Conservation (phyloP, 2,888 invertebrate species). For the Mythimna vitellina region DNA sequence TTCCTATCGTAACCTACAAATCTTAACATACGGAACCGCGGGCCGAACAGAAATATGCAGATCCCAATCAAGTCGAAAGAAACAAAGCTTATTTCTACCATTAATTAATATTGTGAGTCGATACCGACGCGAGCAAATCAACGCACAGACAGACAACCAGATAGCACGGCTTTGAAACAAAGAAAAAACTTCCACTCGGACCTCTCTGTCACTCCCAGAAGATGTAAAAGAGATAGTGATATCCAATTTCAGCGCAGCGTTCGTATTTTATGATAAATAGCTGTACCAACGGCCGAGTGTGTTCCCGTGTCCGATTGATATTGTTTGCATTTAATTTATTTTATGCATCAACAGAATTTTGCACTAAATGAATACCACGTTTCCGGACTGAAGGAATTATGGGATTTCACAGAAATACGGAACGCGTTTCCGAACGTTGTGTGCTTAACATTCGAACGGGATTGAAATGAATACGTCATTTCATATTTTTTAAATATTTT, state of each 20-base stretch:
- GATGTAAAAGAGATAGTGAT: constrained; percentile 69
- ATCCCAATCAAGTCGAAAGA: constrained; percentile 77
- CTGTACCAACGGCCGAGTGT: constrained; percentile 82
- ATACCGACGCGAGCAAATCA: constrained; percentile 85
- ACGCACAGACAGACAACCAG: constrained; percentile 79
- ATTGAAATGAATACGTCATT: constrained; percentile 62
- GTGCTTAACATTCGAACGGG: constrained; percentile 57
- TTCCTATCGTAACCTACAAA: constrained; percentile 9
- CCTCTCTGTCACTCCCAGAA: constrained; percentile 69
- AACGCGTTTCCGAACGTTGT: constrained; percentile 55
- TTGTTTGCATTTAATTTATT: constrained; percentile 86
- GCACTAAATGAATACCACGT: constrained; percentile 78
- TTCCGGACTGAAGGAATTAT: constrained; percentile 69
- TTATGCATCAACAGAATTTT: constrained; percentile 79
- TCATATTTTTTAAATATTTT: constrained; percentile 54
- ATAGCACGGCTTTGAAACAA: constrained; percentile 82
- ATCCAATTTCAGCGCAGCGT: constrained; percentile 80
- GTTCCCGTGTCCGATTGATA: constrained; percentile 87
- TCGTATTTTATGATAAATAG: constrained; percentile 88
- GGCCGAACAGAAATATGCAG: constrained; percentile 68
- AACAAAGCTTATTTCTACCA: constrained; percentile 83
- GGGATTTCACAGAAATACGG: constrained; percentile 65
- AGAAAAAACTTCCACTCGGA: constrained; percentile 70
- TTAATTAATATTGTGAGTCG: constrained; percentile 86
- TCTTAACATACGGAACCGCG: constrained; percentile 63